A percentile compares a stretch with the other conserved stretches of the same genome.
These are phyloP conservation scores for Nematolebias whitei DNA, from an alignment of 2,113 vertebrate genomes.

Conservation along the genomic window DNA sequence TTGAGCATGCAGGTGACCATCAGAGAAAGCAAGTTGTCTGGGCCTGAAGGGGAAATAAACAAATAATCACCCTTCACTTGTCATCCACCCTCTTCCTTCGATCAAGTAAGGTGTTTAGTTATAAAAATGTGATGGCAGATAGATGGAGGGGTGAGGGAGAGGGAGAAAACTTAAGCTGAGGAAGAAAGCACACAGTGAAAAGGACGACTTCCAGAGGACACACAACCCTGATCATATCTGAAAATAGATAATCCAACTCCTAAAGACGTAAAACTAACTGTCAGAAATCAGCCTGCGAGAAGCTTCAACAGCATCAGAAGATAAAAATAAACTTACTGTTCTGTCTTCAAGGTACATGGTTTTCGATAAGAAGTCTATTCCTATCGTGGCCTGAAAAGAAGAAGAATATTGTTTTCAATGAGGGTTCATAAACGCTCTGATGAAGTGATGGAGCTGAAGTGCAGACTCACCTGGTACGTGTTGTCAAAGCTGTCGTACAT, in stretches of 20 bases:
- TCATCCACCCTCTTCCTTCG: conserved; percentile 52
- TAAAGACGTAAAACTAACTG: background rate
- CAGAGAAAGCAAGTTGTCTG: conserved; percentile 55
- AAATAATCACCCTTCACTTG: conserved; percentile 67
- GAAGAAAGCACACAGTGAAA: conserved; percentile 36
- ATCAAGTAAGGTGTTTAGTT: conserved; percentile 69
- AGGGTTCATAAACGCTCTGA: background rate
- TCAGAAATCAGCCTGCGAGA: background rate
- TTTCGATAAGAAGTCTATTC: conserved; percentile 99
- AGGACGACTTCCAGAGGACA: conserved; percentile 23
- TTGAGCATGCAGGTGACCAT: conserved; percentile 56
- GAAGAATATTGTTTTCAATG: background rate
- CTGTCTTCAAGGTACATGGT: conserved; percentile 99
- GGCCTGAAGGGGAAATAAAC: conserved; percentile 44
- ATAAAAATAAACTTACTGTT: conserved; percentile 86
- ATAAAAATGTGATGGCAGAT: conserved; percentile 54
- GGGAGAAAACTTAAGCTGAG: conserved; percentile 57
- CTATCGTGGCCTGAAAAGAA: conserved; percentile 92
- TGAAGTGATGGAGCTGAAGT: background rate
- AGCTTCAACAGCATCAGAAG: background rate
- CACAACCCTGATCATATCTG: conserved; percentile 4
- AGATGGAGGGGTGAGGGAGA: conserved; percentile 52
- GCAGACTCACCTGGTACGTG: conserved; percentile 90
- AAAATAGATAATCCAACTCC: conserved; percentile 12
- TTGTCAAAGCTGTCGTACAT: conserved; percentile 99